Percentiles rank a stretch among this genome's conserved stretches.
These are phyloP conservation scores for Protaetia brevitarsis DNA, from an alignment of 1,140 invertebrate species.

Conservation along the genomic window DNA sequence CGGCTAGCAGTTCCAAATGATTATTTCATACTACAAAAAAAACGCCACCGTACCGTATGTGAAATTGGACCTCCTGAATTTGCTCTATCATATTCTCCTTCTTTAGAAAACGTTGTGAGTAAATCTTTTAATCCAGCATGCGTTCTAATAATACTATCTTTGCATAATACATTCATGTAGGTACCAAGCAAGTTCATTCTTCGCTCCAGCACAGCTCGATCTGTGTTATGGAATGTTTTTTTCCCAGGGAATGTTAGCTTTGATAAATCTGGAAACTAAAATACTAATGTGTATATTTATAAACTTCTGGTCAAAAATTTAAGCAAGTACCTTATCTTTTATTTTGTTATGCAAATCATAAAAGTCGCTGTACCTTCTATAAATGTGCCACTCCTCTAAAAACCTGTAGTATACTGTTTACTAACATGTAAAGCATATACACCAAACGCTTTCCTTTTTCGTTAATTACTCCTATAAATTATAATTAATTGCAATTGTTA, in stretches of 20 bases:
- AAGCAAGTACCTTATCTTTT: constrained; percentile 68
- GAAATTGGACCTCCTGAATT: constrained; percentile 59
- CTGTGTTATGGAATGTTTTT: constrained; percentile 92
- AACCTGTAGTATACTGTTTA: constrained; percentile 62
- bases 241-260: constrained; percentile 86
- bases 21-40: neutral
- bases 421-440: constrained; percentile 85
- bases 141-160: constrained; percentile 58
- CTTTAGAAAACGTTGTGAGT: constrained; percentile 73
- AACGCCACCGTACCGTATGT: constrained; percentile 53
- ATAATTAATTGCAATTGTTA: neutral
- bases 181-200: constrained; percentile 80
- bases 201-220: constrained; percentile 80
- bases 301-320: too few species aligned
- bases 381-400: constrained; percentile 76
- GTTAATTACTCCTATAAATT: constrained; percentile 63
- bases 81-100: constrained; percentile 73
- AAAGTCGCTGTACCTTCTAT: constrained; percentile 87
- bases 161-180: constrained; percentile 73
- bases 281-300: too few species aligned
- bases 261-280: constrained; percentile 74
- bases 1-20: too few species aligned
- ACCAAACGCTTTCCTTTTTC: constrained; percentile 82
- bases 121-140: constrained; percentile 67
- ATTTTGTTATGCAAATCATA: constrained; percentile 80